A percentile compares a stretch with the other conserved stretches of the same genome.
Conservation (phyloP, 2,113 vertebrate genomes). For the Lynx canadensis region DNA sequence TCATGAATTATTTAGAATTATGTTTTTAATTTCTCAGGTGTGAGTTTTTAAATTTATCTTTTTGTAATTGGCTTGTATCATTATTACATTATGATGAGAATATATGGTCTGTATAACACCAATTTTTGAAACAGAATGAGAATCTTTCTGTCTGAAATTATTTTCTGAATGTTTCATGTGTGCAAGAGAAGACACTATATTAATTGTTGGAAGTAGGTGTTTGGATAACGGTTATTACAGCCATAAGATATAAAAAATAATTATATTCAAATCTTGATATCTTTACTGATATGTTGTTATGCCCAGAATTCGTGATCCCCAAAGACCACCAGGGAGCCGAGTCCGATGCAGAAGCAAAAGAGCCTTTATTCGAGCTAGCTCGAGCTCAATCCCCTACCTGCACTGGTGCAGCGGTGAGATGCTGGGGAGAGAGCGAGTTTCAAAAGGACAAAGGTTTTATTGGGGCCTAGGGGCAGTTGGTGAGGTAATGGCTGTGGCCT, state of each 20-base stretch:
- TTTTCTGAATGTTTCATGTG: neutral
- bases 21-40: neutral
- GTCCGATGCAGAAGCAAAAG: too few species aligned
- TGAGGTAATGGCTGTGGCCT: too few species aligned
- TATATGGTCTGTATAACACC: neutral
- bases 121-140: neutral
- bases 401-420: accelerated
- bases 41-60: neutral
- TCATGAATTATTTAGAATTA: neutral
- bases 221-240: neutral
- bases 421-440: too few species aligned
- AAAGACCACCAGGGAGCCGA: too few species aligned
- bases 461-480: too few species aligned
- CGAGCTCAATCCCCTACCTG: too few species aligned
- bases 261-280: neutral
- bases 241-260: neutral
- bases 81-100: neutral
- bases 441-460: too few species aligned
- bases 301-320: too few species aligned
- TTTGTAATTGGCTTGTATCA: neutral
- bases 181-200: neutral
- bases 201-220: neutral
- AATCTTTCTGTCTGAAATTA: neutral
- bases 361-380: too few species aligned
- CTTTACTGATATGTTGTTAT: neutral